Conservation (phyloP, 2,797 vertebrate genomes). For the Lacerta bilineata region DNA sequence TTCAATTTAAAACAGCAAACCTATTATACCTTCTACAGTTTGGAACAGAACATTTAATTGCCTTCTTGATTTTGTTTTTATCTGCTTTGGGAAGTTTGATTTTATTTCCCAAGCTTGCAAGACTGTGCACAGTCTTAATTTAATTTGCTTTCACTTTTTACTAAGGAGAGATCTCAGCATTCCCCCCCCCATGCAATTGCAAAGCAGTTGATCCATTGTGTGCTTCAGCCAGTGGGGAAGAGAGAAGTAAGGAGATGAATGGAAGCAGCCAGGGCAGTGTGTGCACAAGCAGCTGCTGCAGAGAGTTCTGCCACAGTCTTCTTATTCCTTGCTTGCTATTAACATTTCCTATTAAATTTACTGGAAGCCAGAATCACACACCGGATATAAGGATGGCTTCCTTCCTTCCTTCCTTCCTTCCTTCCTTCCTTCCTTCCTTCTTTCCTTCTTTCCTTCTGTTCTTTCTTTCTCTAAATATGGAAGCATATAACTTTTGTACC, state of each 20-base stretch:
- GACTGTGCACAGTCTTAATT: not conserved
- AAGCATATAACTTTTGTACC: not conserved
- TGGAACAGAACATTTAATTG: not conserved
- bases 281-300: not conserved
- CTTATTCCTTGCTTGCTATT: slow-evolving; percentile 15
- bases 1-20: slow-evolving; percentile 84
- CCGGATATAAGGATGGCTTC: not conserved
- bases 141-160: slow-evolving; percentile 20
- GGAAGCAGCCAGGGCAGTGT: not conserved
- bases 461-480: not conserved
- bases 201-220: slow-evolving; percentile 2
- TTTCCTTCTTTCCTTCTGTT: not conserved
- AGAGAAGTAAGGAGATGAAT: not conserved
- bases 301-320: not conserved
- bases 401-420: too few species aligned
- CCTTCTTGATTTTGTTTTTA: not conserved
- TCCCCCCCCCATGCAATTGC: not conserved
- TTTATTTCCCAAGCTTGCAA: not conserved
- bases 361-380: not conserved
- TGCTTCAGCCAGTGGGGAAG: not conserved
- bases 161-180: not conserved
- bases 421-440: too few species aligned
- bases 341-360: slow-evolving; percentile 25
- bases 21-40: slow-evolving; percentile 54
- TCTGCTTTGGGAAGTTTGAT: not conserved